Evolutionary conservation across 2,113 vertebrate species (phyloP).

Genomic region (Narcine bancroftii): DNA sequence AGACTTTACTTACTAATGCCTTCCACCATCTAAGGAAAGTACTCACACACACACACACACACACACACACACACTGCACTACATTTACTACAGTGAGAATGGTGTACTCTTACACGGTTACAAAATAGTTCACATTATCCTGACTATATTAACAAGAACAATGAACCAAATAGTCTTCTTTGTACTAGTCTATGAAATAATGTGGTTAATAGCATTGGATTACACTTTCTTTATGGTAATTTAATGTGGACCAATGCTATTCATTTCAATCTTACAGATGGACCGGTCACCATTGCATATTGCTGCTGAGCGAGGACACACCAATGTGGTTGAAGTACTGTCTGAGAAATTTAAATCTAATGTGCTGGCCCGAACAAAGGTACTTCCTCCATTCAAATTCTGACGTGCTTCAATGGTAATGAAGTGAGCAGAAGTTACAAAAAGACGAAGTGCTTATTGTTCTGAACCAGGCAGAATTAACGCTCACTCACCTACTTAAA

Average conservation of each 20-base stretch:
- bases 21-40: too few species aligned
- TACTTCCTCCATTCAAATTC: slow-evolving; percentile 17
- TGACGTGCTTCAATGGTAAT: not conserved
- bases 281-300: slow-evolving; percentile 49
- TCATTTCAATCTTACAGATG: slow-evolving; percentile 41
- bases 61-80: too few species aligned
- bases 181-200: not conserved
- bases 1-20: too few species aligned
- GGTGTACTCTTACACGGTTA: too few species aligned
- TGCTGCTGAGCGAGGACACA: slow-evolving; percentile 51
- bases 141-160: too few species aligned
- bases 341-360: slow-evolving; percentile 50
- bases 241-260: not conserved
- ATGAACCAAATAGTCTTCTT: too few species aligned
- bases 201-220: not conserved
- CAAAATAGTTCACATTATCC: too few species aligned
- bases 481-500: not conserved
- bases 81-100: too few species aligned
- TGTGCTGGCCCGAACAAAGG: slow-evolving; percentile 52
- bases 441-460: not conserved
- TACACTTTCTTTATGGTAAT: not conserved
- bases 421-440: not conserved
- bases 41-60: too few species aligned
- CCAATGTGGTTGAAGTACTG: slow-evolving; percentile 47
- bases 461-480: not conserved